Base-by-base conservation (phyloP, 2,113 vertebrate genomes). In the Telmatochromis sp. region DNA sequence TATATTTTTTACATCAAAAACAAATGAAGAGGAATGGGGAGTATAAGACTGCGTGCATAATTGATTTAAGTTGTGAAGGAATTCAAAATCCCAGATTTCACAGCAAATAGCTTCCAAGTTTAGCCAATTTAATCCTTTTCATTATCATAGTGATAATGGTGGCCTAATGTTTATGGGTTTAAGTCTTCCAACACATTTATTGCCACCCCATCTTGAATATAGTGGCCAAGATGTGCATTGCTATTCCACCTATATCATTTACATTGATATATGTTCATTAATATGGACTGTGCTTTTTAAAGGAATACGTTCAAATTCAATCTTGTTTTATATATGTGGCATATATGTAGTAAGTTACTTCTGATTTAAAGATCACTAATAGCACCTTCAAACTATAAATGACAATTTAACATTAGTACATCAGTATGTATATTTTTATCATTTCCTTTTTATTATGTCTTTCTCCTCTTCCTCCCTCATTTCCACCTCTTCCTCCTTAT, bases 1-100 rank as follows among this genome's bases (percentile, higher is more conserved):
- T n/a, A 3, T 37, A 0, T 58, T 15, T 37, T 68, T 68, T 28
- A 57, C 2, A 1, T 57, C 0, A 57, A 58, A 58, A 58, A 26
- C 4, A 57, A 71, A 42, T 42, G 7, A 71, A 71, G 37, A 7
- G 21, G 21, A 45, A 73, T 73, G 13, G 2, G 37, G n/a, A 13
- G 19, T 37, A 68, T 37, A 68, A 68, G 63, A 8, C 33, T 21
- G 33, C 3, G 2, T 68, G 4, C 33, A 40, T 68, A 68, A 68
- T 68, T 68, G 63, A 21, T 68, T 5, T 68, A 21, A 68, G n/a
- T 40, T 68, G 19, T 68, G 63, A 37, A 2, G 19, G 1, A 37
- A 40, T 40, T 42, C n/a, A 1, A 73, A 45, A 73, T 17, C 12
- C 68, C 14, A 2, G 14, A 73, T 73, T 73, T 26, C 21, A 45